Evolutionary conservation across 2,888 invertebrate species (phyloP).

Genomic region (Lasioglossum lativentre): DNA sequence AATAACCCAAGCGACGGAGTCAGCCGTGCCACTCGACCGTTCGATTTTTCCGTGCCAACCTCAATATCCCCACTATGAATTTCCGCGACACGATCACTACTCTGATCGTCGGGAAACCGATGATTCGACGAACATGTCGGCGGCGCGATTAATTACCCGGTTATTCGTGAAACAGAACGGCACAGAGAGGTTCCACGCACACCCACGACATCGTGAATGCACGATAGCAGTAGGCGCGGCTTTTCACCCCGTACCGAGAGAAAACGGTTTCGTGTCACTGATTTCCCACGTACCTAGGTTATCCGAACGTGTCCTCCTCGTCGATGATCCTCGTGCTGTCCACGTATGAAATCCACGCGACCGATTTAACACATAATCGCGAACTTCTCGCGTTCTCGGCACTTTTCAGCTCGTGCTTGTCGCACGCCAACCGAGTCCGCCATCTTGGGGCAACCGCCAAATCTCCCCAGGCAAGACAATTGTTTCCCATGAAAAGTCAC

Average conservation of each 20-base stretch:
- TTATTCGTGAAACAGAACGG: conserved; percentile 9
- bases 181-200: conserved; percentile 28
- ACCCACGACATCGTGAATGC: conserved; percentile 46
- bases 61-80: conserved; percentile 40
- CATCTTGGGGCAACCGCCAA: conserved; percentile 84
- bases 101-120: background rate
- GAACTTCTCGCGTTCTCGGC: conserved; percentile 78
- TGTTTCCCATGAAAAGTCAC: conserved; percentile 69
- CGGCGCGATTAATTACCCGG: background rate
- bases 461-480: conserved; percentile 75
- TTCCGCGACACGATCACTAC: background rate
- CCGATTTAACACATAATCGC: conserved; percentile 79
- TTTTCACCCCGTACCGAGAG: conserved; percentile 61
- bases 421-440: conserved; percentile 83
- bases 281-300: conserved; percentile 66
- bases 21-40: conserved; percentile 55
- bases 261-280: conserved; percentile 59
- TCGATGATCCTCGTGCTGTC: conserved; percentile 63
- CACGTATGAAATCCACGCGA: conserved; percentile 63
- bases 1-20: conserved; percentile 25
- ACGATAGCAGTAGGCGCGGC: conserved; percentile 68
- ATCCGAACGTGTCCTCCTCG: conserved; percentile 48
- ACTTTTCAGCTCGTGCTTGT: conserved; percentile 81
- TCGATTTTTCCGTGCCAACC: conserved; percentile 53
- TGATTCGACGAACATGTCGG: background rate